A percentile compares a stretch with the other conserved stretches of the same genome.
Conservation (phyloP, 2,113 vertebrate genomes). For the Syngnathus typhle region DNA sequence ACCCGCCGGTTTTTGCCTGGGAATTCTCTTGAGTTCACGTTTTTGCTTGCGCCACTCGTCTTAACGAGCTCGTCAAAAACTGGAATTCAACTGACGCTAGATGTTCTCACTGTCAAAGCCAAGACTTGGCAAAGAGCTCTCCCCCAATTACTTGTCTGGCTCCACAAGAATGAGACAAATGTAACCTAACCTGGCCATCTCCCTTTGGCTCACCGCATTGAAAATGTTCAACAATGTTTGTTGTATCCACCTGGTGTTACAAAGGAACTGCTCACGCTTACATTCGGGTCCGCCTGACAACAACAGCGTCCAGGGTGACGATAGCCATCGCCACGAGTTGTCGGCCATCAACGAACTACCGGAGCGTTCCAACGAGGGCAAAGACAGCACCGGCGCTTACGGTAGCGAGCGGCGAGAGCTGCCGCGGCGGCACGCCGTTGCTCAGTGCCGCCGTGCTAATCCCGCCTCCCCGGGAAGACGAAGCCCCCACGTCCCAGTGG, state of each 20-base stretch:
- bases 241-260: no score
- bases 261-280: no score
- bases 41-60: no score
- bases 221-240: no score
- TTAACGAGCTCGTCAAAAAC: no score
- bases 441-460: slow-evolving; percentile 65
- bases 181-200: no score
- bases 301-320: slow-evolving; percentile 35
- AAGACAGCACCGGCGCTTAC: slow-evolving; percentile 83
- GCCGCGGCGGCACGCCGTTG: slow-evolving; percentile 76
- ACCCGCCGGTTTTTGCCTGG: not conserved
- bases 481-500: slow-evolving; percentile 26
- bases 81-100: no score
- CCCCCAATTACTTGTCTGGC: no score
- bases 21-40: not conserved
- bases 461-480: slow-evolving; percentile 40
- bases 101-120: no score
- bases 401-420: slow-evolving; percentile 81
- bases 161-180: no score
- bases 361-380: slow-evolving; percentile 70
- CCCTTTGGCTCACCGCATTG: no score
- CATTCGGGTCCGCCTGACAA: slow-evolving; percentile 18
- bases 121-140: no score
- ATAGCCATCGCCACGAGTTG: slow-evolving; percentile 68
- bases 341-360: slow-evolving; percentile 82